Base-by-base conservation (phyloP, 2,888 invertebrate genomes). In the Axea sp. region DNA sequence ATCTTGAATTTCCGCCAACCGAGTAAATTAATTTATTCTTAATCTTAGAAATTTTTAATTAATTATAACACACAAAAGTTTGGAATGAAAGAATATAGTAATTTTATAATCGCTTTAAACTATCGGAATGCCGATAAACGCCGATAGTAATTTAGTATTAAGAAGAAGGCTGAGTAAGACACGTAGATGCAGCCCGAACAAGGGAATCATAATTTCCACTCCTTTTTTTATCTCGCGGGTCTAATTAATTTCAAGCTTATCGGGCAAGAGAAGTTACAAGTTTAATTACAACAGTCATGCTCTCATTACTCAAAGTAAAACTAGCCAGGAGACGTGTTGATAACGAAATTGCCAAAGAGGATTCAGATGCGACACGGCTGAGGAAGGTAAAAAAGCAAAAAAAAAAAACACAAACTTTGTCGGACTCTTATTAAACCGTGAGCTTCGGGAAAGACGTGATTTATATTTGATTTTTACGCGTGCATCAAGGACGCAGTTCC, bases 231-330 rank as follows among this genome's bases (percentile, higher is more conserved):
- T 67, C 65, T 30, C 7, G 15, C 43, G 7, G 47, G 8, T 11
- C 65, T 65, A 65, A 65, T 65, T 65, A 65, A 65, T 55, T 65
- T 45, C 9, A 5, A 22, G 47, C 55, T 65, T 65, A 65, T 65
- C 65, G 39, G 55, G 24, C 55, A 28, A 22, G 6, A 1, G 19
- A 67, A 57, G 49, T 57, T 67, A 33, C 49, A 49, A 39, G 31
- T 67, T 67, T 67, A 57, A 67, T 67, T 67, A 49, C 45, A 67
- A 53, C 49, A 57, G 57, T 49, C 47, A 67, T 57, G 41, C 33
- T 39, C 57, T 47, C 67, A 57, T 67, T 57, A 49, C 57, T 67
- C 67, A 67, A 67, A 57, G 37, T 12, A 22, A 41, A 39, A 28
- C 45, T 12, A 30, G 3, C 19, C 49, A 12, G 15, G 8, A 28